A percentile compares a stretch with the other conserved stretches of the same genome.
Conservation (phyloP, 1,140 invertebrate species). For the Carcinoscorpius rotundicauda region DNA sequence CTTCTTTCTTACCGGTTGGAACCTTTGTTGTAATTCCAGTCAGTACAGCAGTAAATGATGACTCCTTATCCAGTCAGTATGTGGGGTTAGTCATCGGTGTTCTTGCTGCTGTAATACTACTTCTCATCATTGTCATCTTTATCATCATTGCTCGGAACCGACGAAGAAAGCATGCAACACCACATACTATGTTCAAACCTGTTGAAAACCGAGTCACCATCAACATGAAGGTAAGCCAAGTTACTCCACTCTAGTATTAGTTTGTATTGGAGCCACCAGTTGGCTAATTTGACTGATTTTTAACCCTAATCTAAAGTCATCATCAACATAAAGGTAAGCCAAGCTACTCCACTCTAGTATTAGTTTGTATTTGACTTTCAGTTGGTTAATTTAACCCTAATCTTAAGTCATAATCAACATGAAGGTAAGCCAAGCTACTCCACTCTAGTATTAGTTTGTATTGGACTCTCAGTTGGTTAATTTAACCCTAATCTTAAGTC, state of each 20-base stretch:
- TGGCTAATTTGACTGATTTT: no score
- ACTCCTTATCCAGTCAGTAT: conserved; percentile 40
- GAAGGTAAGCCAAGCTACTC: conserved; percentile 38
- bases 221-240: conserved; percentile 47
- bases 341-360: no score
- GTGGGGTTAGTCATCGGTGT: conserved; percentile 67
- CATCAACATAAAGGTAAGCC: conserved; percentile 51
- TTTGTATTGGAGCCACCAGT: no score
- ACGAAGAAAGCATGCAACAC: conserved; percentile 60
- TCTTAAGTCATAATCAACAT: conserved; percentile 46
- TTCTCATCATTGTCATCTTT: conserved; percentile 57
- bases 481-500: conserved; percentile 26
- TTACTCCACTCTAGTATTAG: no score
- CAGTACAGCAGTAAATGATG: conserved; percentile 44
- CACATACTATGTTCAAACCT: conserved; percentile 52
- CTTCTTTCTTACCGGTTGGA: no score
- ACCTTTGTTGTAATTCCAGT: conserved; percentile 31
- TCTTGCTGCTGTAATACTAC: conserved; percentile 54
- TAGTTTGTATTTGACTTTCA: no score
- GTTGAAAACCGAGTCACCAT: conserved; percentile 45
- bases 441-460: no score
- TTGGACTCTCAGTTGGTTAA: no score
- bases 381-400: no score
- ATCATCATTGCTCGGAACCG: conserved; percentile 55
- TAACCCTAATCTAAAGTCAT: conserved; percentile 30